Base-by-base conservation (phyloP, 2,888 invertebrate species). In the Dorcus parallelipipedus region DNA sequence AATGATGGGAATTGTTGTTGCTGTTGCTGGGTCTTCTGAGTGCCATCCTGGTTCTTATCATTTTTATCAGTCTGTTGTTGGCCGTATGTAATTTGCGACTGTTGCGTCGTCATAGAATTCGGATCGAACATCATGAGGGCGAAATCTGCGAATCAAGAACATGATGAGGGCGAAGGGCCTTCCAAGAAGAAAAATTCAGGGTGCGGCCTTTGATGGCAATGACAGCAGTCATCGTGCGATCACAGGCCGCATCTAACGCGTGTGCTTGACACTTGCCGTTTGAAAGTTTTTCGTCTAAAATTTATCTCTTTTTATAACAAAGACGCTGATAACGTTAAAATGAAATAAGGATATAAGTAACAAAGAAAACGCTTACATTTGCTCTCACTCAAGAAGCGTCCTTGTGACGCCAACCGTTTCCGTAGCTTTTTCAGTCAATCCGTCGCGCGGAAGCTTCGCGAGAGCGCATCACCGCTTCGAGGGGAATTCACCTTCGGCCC, bases 1-100 rank as follows among this genome's bases (percentile, higher is more conserved):
- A 89, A 89, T 64, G 88, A 87, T 42, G 87, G 87, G 69, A 86
- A 87, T 56, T 77, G 74, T 40, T 75, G 73, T 49, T 71, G 67
- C 48, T 73, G 71, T 49, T 67, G 63, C 40, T 68, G 70, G 26
- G 49, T 61, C 54, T 53, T 60, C 48, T 54, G 56, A 7, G 54
- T 60, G 49, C 14, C 54, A 43, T 51, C 54, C 47, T 52, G 56
- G 49, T 54, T 59, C 49, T 56, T 62, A 51, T 59, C 59, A 42
- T 38, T 49, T 26, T 59, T 59, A 42, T 59, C 59, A 38, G 55
- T 48, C 59, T 58, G 56, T 38, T 56, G 56, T 39, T 60, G 60
- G 47, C 74, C 75, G 59, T 77, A 76, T 60, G 77, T 76, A 51
- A 77, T 76, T 59, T 77, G 75, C 38, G 76, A 73, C 64, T 78